Percentiles rank a stretch among this genome's conserved stretches.
phyloP scores from a whole-genome alignment of 2,797 vertebrate genomes.

The Champsocephalus esox region DNA sequence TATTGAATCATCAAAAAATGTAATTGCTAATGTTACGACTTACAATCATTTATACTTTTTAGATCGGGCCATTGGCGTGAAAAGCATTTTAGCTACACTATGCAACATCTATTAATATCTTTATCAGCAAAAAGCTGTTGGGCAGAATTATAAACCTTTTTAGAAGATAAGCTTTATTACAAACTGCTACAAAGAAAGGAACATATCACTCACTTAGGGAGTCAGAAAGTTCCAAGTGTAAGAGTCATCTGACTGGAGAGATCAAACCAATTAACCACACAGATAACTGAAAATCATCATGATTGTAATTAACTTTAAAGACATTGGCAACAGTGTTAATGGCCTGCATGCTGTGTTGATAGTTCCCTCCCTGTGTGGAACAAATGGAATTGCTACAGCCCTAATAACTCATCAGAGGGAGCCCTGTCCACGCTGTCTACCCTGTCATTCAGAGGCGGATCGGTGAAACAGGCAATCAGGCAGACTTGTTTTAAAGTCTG shows the following conservation, averaged over 20 bases:
- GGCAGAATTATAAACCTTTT: neutral
- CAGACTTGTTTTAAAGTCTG: slow-evolving; percentile 58
- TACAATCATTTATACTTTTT: too few species aligned
- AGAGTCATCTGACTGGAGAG: slow-evolving; percentile 33
- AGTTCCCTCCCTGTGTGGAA: slow-evolving; percentile 38
- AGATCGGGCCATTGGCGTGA: too few species aligned
- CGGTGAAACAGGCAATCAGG: slow-evolving; percentile 53
- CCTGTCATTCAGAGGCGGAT: slow-evolving; percentile 56
- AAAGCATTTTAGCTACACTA: too few species aligned
- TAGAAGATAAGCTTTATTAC: neutral
- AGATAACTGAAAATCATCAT: slow-evolving; percentile 48
- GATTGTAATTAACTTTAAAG: slow-evolving; percentile 66
- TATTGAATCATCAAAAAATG: too few species aligned
- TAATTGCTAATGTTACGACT: too few species aligned
- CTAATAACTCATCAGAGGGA: slow-evolving; percentile 62
- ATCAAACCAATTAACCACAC: slow-evolving; percentile 49
- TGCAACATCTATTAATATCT: too few species aligned
- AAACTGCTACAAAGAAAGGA: neutral
- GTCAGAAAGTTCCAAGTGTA: slow-evolving; percentile 8
- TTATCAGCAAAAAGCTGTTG: too few species aligned
- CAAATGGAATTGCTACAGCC: slow-evolving; percentile 60
- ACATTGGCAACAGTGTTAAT: slow-evolving; percentile 42
- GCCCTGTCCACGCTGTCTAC: slow-evolving; percentile 35
- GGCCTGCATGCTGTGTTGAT: slow-evolving; percentile 50
- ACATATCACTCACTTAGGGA: neutral